Base-by-base conservation (phyloP, 2,888 invertebrate genomes). In the Itoplectis maculator region DNA sequence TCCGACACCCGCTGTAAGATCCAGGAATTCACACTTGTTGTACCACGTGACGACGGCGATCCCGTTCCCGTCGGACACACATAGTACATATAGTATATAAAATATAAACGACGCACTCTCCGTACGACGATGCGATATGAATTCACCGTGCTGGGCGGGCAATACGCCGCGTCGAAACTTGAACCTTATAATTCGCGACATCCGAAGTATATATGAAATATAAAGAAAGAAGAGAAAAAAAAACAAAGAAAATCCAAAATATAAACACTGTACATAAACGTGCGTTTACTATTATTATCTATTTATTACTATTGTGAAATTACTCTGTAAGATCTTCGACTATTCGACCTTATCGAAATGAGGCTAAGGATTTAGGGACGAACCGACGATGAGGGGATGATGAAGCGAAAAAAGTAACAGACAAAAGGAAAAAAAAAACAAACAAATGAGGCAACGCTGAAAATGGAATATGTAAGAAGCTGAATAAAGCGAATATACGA, bases 271-370 rank as follows among this genome's bases (percentile, higher is more conserved):
- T 89, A 90, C 86, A 90, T 89, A 85, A 76, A 87, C 85, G 85
- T 88, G 87, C 88, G 87, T 89, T 88, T 88, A 88, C 87, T 87
- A 90, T 86, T 87, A 87, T 83, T 87, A 87, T 83, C 88, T 86
- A 88, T 87, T 88, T 88, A 88, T 87, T 73, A 85, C 83, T 82
- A 81, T 85, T 85, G 82, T 80, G 80, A 82, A 81, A 83, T 88
- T 85, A 86, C 83, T 84, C 86, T 86, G 84, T 88, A 86, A 84
- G 87, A 84, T 83, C 87, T 89, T 88, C 85, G 87, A 86, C 87
- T 87, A 87, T 87, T 86, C 85, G 84, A 88, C 84, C 82, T 87
- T 84, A 84, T 84, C 81, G 82, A 85, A 85, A 70, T 54, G 83
- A 82, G 69, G 63, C 74, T 77, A 81, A 84, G 63, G 75, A 72